Evolutionary conservation across 2,888 invertebrate species (phyloP).

Genomic region (Pristionchus entomophagus): DNA sequence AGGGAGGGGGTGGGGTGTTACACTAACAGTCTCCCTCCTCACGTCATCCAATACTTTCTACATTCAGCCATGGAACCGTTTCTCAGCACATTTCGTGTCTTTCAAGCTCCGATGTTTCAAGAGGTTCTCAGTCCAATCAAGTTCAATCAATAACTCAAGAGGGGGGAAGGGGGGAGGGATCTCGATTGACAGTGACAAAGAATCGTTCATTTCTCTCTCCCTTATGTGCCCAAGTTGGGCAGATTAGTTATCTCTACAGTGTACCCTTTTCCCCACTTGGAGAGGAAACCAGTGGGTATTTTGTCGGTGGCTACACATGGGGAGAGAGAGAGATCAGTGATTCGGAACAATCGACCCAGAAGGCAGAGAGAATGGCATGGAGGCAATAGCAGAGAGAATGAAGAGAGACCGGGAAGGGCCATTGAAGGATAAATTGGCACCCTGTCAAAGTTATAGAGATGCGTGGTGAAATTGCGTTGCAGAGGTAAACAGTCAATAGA

Average conservation of each 20-base stretch:
- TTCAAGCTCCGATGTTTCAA: background rate
- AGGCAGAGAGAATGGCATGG: background rate
- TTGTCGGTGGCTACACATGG: background rate
- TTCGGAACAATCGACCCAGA: slow-evolving; percentile 37
- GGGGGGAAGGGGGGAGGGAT: too few species aligned
- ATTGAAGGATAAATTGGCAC: background rate
- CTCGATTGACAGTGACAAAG: background rate
- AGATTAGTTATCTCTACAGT: slow-evolving; percentile 7
- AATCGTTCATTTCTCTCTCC: background rate
- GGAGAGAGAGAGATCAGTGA: too few species aligned
- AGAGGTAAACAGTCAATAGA: background rate
- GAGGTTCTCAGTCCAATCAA: background rate
- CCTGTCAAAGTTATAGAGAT: slow-evolving; percentile 27
- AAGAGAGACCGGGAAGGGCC: background rate
- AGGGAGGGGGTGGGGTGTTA: background rate
- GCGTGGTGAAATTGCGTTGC: background rate
- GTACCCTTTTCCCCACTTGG: background rate
- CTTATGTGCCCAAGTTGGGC: background rate
- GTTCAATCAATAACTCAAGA: slow-evolving; percentile 26
- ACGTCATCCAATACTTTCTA: background rate
- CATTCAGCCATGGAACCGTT: background rate
- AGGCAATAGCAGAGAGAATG: background rate
- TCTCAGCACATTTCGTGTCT: background rate
- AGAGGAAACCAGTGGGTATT: background rate
- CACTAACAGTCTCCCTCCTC: background rate